These are phyloP conservation scores for Arvicanthis niloticus DNA, from an alignment of 2,113 vertebrate genomes.

Conservation along the genomic window DNA sequence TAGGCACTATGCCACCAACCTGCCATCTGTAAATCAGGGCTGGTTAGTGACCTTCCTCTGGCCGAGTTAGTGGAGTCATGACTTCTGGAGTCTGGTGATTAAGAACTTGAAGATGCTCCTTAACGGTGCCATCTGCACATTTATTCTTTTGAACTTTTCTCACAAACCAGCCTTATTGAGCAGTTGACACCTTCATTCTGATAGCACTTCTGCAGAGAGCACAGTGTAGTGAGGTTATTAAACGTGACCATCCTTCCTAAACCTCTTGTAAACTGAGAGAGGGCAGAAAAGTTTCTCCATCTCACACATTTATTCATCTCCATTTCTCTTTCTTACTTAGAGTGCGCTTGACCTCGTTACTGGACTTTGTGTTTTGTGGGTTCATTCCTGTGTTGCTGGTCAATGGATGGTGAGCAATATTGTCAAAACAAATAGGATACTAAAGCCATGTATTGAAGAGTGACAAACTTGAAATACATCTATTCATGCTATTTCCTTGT, in stretches of 20 bases:
- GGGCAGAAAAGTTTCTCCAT: background rate
- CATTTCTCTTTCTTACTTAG: background rate
- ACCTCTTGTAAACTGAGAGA: conserved; percentile 12
- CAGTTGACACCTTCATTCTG: conserved; percentile 43
- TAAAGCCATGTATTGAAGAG: conserved; percentile 4
- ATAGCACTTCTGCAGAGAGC: background rate
- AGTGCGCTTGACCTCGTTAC: background rate
- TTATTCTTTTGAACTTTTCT: conserved; percentile 46
- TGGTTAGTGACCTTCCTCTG: conserved; percentile 63
- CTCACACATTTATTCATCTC: background rate
- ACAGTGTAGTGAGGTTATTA: background rate
- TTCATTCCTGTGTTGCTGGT: background rate
- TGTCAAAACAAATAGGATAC: background rate
- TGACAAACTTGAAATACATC: conserved; percentile 31
- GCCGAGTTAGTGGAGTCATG: conserved; percentile 3
- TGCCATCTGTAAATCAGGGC: conserved; percentile 60
- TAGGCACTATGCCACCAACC: conserved; percentile 63
- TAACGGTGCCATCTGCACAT: background rate
- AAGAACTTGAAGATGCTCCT: conserved; percentile 11
- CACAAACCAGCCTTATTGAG: background rate
- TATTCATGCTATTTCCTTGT: background rate
- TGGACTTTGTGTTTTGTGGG: background rate
- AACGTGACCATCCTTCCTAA: background rate
- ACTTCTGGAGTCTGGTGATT: conserved; percentile 51
- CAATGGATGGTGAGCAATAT: background rate